phyloP scores from a whole-genome alignment of 2,113 vertebrate genomes.

The Poeciliopsis occidentalis region DNA sequence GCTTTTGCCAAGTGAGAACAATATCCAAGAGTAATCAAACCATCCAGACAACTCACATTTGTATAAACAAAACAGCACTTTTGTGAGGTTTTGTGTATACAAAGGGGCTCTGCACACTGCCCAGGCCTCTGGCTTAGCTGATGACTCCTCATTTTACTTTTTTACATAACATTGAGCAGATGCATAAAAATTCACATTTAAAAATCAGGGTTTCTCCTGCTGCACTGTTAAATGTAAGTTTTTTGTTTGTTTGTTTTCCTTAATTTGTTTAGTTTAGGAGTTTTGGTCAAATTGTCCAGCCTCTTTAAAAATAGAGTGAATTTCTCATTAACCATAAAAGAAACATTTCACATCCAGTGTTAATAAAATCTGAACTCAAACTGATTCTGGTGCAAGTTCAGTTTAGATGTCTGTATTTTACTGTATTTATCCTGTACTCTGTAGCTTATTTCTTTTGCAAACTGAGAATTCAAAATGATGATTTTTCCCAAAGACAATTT shows the following conservation, averaged over 20 bases:
- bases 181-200: constrained; percentile 10
- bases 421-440: no score
- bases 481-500: not conserved
- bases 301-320: not conserved
- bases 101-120: constrained; percentile 54
- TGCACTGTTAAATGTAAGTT: not conserved
- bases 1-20: constrained; percentile 60
- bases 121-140: constrained; percentile 58
- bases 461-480: no score
- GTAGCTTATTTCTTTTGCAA: no score
- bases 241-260: no score
- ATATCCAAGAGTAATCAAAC: constrained; percentile 61
- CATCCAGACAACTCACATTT: constrained; percentile 37
- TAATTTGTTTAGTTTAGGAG: not conserved
- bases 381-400: no score
- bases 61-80: not conserved
- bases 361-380: not conserved
- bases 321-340: not conserved
- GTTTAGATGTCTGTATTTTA: no score
- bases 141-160: constrained; percentile 41
- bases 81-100: constrained; percentile 6
- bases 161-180: constrained; percentile 6
- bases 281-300: not conserved
- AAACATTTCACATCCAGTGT: not conserved
- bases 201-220: constrained; percentile 11